Percentiles rank a stretch among this genome's conserved stretches.
Conservation (phyloP, 2,113 vertebrate genomes). For the Mustela nigripes region DNA sequence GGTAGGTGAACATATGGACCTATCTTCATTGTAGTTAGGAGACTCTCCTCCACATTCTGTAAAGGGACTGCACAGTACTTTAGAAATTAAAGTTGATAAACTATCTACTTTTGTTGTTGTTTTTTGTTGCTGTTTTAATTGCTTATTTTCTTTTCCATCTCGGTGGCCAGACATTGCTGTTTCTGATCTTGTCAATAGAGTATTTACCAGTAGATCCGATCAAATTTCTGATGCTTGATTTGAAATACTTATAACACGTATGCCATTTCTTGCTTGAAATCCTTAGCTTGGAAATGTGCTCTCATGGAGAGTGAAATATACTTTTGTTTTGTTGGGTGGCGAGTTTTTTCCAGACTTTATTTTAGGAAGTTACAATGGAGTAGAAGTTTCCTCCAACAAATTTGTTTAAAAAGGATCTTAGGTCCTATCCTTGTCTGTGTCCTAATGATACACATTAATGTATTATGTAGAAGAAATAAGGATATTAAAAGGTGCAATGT, state of each 20-base stretch:
- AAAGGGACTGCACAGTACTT: slow-evolving; percentile 64
- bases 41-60: not conserved
- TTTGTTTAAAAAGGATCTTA: slow-evolving; percentile 53
- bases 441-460: slow-evolving; percentile 34
- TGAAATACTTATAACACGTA: slow-evolving; percentile 82
- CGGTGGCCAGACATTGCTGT: slow-evolving; percentile 81
- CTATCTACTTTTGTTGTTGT: slow-evolving; percentile 78
- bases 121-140: slow-evolving; percentile 67
- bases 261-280: slow-evolving; percentile 78
- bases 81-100: slow-evolving; percentile 83
- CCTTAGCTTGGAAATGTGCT: slow-evolving; percentile 50
- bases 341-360: slow-evolving; percentile 44
- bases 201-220: slow-evolving; percentile 83
- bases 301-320: slow-evolving; percentile 19
- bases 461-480: slow-evolving; percentile 68
- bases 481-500: slow-evolving; percentile 56
- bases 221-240: slow-evolving; percentile 84
- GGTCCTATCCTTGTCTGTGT: slow-evolving; percentile 8
- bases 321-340: slow-evolving; percentile 55
- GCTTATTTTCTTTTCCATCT: slow-evolving; percentile 78
- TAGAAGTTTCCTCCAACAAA: not conserved
- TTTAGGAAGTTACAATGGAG: not conserved
- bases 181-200: slow-evolving; percentile 86
- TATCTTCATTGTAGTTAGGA: not conserved
- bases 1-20: not conserved